phyloP scores from a whole-genome alignment of 1,140 invertebrate species.

The Alviniconcha marisindica region DNA sequence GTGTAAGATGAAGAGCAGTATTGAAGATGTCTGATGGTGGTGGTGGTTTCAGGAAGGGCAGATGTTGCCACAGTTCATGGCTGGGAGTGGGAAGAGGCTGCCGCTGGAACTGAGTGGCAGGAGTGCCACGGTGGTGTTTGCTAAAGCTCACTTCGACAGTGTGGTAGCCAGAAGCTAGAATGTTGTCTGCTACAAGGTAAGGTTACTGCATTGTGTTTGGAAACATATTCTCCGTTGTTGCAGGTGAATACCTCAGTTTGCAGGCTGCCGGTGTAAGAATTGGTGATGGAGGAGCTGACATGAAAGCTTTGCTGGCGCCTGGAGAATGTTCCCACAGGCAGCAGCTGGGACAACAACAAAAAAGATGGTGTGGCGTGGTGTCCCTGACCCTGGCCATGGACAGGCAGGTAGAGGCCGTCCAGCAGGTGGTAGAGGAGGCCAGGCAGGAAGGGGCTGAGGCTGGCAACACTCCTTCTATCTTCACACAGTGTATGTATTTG shows the following conservation, averaged over 20 bases:
- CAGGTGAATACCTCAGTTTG: conserved; percentile 79
- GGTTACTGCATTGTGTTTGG: too few relatives aligned
- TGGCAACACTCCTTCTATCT: too few relatives aligned
- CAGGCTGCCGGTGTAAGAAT: conserved; percentile 79
- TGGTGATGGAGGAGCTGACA: conserved; percentile 77
- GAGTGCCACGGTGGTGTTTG: conserved; percentile 79
- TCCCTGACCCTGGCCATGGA: conserved; percentile 74
- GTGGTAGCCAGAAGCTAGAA: too few relatives aligned
- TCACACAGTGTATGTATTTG: too few relatives aligned
- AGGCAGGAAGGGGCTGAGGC: conserved; percentile 76
- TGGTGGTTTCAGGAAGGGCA: conserved; percentile 71
- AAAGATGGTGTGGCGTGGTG: conserved; percentile 75
- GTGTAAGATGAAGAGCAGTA: too few relatives aligned
- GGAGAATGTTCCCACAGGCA: conserved; percentile 75
- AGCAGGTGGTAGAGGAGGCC: conserved; percentile 73
- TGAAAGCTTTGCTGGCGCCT: conserved; percentile 76
- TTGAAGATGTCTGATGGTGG: too few relatives aligned
- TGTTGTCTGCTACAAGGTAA: too few relatives aligned
- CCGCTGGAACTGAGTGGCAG: conserved; percentile 76
- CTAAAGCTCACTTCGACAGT: too few relatives aligned
- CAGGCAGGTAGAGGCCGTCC: conserved; percentile 66
- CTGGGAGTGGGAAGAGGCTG: conserved; percentile 76
- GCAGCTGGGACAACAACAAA: conserved; percentile 77
- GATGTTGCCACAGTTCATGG: conserved; percentile 69
- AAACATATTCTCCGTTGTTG: too few relatives aligned